These are phyloP conservation scores for Montipora foliosa DNA, from an alignment of 64 coral and sea anemone genomes.

Conservation along the genomic window DNA sequence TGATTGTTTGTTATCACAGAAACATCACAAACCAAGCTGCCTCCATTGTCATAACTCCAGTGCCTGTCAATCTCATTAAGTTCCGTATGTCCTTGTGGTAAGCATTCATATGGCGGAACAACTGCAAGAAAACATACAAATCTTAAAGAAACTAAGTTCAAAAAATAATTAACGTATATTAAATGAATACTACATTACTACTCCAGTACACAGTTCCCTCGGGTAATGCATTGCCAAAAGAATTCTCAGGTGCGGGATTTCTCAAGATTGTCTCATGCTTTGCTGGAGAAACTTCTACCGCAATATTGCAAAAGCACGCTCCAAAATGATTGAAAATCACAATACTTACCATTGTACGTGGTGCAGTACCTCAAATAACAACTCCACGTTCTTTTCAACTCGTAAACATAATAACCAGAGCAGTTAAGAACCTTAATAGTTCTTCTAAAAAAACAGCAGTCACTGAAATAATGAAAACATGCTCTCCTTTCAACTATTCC, in stretches of 20 bases:
- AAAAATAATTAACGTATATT: too few relatives aligned
- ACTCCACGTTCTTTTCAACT: not conserved
- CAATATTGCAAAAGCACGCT: too few relatives aligned
- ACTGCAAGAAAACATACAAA: not conserved
- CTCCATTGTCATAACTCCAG: not conserved
- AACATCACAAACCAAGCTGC: not conserved
- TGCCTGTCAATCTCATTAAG: not conserved
- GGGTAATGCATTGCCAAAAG: too few relatives aligned
- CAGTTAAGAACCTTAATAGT: slow-evolving; percentile 5
- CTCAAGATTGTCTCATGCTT: too few relatives aligned
- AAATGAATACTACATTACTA: too few relatives aligned
- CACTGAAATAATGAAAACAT: not conserved
- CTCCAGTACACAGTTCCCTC: too few relatives aligned
- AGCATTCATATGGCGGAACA: not conserved
- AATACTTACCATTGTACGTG: not conserved
- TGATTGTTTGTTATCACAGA: not conserved
- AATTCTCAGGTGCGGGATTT: too few relatives aligned
- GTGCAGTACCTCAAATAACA: slow-evolving; percentile 22
- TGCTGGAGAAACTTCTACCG: too few relatives aligned
- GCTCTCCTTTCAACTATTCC: not conserved
- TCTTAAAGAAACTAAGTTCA: not conserved
- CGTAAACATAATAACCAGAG: slow-evolving; percentile 5
- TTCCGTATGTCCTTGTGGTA: not conserved
- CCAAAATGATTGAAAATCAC: too few relatives aligned
- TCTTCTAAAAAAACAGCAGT: not conserved